Evolutionary conservation across 2,113 vertebrate genomes (phyloP).

Genomic region (Arothron firmamentum): DNA sequence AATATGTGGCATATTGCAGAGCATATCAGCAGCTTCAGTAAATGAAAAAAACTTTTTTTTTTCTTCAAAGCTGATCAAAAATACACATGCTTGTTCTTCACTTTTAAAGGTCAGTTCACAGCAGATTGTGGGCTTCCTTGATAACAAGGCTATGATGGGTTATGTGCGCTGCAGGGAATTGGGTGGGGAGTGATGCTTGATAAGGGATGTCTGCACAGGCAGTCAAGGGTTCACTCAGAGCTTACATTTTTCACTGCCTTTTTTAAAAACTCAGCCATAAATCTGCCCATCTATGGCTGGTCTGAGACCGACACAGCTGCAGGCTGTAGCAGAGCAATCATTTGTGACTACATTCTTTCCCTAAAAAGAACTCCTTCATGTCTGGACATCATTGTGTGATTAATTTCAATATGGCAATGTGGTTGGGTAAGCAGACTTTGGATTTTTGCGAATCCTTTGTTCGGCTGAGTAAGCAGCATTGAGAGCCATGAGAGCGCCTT

Average conservation of each 20-base stretch:
- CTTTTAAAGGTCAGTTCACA: conserved; percentile 31
- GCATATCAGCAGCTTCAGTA: background rate
- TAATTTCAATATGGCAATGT: conserved; percentile 60
- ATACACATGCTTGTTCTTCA: background rate
- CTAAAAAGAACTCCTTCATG: conserved; percentile 55
- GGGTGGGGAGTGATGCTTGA: background rate
- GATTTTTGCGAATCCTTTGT: conserved; percentile 50
- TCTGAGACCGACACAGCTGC: conserved; percentile 34
- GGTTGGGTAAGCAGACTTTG: conserved; percentile 60
- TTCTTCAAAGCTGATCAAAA: conserved; percentile 15
- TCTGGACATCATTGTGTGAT: conserved; percentile 47
- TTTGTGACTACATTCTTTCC: conserved; percentile 47
- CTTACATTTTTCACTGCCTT: conserved; percentile 66
- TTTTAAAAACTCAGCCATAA: conserved; percentile 36
- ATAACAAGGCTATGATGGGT: conserved; percentile 11
- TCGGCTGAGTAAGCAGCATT: conserved; percentile 61
- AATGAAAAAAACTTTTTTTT: background rate
- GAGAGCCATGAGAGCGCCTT: conserved; percentile 41
- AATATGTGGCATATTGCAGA: background rate
- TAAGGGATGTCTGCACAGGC: conserved; percentile 31
- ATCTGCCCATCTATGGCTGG: conserved; percentile 63
- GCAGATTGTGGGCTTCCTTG: conserved; percentile 35
- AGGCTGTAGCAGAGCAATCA: conserved; percentile 35
- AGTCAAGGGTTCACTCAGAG: conserved; percentile 40
- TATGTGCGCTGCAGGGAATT: background rate